Evolutionary conservation across 2,797 vertebrate genomes (phyloP).

Genomic region (Chloroceryle inda): DNA sequence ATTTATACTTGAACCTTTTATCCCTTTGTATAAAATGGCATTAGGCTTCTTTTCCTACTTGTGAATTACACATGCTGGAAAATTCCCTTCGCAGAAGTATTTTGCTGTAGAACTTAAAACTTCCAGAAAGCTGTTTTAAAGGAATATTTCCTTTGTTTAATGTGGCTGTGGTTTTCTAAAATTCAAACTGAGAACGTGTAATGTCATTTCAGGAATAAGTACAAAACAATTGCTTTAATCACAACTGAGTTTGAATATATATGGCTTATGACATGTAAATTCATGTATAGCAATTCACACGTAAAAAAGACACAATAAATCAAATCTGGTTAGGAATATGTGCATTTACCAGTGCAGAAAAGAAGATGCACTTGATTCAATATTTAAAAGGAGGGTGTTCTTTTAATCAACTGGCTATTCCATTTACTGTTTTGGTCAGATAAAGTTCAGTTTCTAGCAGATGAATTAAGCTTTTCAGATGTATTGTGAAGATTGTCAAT

Average conservation of each 20-base stretch:
- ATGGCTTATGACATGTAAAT: background rate
- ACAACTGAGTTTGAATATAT: background rate
- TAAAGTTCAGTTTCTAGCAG: background rate
- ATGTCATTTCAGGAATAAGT: background rate
- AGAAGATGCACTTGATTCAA: background rate
- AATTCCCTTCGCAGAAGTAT: background rate
- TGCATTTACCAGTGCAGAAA: background rate
- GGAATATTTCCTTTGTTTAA: background rate
- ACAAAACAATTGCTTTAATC: background rate
- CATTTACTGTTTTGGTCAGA: background rate
- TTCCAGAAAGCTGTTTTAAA: background rate
- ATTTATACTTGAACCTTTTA: background rate
- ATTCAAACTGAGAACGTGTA: background rate
- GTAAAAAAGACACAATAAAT: background rate
- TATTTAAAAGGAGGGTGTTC: background rate
- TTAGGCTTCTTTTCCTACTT: constrained; percentile 4
- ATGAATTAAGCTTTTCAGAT: background rate
- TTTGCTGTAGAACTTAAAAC: background rate
- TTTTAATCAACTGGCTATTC: background rate
- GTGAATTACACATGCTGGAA: background rate
- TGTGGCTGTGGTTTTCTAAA: background rate
- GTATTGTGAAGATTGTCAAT: background rate
- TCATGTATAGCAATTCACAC: background rate
- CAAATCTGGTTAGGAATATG: background rate
- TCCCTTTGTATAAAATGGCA: background rate